Percentiles rank a stretch among this genome's conserved stretches.
These are phyloP conservation scores for Napeogenes inachia DNA, from an alignment of 2,888 invertebrate genomes.

Conservation along the genomic window DNA sequence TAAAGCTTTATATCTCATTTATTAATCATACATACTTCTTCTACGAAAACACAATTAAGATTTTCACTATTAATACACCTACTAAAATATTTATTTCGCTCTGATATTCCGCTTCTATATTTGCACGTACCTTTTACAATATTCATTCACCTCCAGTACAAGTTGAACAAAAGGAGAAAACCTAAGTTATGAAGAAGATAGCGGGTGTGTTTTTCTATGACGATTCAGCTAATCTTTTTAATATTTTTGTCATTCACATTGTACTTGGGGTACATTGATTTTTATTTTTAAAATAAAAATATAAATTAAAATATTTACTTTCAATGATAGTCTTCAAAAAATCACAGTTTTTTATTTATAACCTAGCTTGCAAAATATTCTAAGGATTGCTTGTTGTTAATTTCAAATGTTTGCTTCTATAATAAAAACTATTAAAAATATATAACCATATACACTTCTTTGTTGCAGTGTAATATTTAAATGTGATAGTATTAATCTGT, in stretches of 20 bases:
- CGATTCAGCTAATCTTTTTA: conserved; percentile 27
- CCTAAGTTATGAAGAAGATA: conserved; percentile 31
- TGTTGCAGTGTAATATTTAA: conserved; percentile 36
- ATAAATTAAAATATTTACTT: no score
- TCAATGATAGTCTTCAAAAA: no score
- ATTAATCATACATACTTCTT: not conserved
- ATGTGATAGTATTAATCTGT: conserved; percentile 71
- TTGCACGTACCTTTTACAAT: conserved; percentile 18
- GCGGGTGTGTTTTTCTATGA: conserved; percentile 18
- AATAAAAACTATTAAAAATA: no score
- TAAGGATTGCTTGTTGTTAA: no score
- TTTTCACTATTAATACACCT: conserved; percentile 6
- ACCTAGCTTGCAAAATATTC: no score
- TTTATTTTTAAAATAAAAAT: no score
- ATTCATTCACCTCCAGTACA: conserved; percentile 12
- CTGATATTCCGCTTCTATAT: not conserved
- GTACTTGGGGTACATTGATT: not conserved
- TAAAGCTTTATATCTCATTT: not conserved
- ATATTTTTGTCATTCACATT: conserved; percentile 21
- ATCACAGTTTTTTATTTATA: no score
- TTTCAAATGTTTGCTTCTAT: no score
- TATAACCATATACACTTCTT: not conserved
- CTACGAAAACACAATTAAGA: not conserved
- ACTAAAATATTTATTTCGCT: conserved; percentile 3
- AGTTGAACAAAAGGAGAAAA: conserved; percentile 13